Evolutionary conservation across 2,113 vertebrate species (phyloP).

Genomic region (Nerophis ophidion): DNA sequence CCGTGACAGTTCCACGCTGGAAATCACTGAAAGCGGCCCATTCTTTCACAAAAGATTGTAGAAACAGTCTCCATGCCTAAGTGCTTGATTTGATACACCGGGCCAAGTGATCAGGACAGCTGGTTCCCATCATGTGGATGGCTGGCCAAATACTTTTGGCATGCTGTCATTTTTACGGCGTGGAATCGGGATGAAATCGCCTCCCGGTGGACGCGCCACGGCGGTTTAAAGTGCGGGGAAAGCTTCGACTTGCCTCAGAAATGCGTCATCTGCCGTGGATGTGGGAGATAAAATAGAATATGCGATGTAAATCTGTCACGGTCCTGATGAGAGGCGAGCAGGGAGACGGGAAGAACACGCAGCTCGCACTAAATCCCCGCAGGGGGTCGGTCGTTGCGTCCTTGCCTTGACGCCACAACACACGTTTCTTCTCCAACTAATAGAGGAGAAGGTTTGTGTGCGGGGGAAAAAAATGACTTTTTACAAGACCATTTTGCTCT

Average conservation of each 20-base stretch:
- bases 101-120: too few relatives aligned
- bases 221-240: conserved; percentile 23
- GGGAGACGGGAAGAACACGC: conserved; percentile 34
- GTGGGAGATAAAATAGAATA: conserved; percentile 43
- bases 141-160: not conserved
- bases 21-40: too few relatives aligned
- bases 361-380: not conserved
- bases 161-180: not conserved
- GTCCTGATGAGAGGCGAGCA: conserved; percentile 28
- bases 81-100: too few relatives aligned
- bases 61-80: too few relatives aligned
- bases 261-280: conserved; percentile 36
- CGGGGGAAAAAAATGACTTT: not conserved
- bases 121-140: too few relatives aligned
- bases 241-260: conserved; percentile 29
- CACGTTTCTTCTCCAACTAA: conserved; percentile 17
- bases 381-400: conserved; percentile 14
- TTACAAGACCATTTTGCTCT: not conserved
- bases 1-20: too few relatives aligned
- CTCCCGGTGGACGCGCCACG: conserved; percentile 20
- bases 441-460: not conserved
- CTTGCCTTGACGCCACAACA: conserved; percentile 11
- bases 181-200: conserved; percentile 8
- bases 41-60: too few relatives aligned
- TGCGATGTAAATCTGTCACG: conserved; percentile 42